Percentiles rank a stretch among this genome's conserved stretches.
Conservation (phyloP, 1,140 invertebrate species). For the Drosophila funebris region DNA sequence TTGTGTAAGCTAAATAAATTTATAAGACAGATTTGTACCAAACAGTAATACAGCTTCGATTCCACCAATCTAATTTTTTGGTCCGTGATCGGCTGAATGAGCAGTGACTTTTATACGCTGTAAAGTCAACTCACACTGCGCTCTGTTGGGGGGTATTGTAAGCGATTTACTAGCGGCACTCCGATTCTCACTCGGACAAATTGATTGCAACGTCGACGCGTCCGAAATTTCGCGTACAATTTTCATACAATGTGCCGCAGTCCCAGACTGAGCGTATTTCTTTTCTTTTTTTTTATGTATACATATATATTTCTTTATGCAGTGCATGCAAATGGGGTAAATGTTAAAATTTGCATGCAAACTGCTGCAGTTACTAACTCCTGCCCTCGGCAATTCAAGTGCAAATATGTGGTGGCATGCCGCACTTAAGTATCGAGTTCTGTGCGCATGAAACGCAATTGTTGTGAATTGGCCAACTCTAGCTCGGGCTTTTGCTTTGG, state of each 20-base stretch:
- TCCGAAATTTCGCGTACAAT: slow-evolving; percentile 53
- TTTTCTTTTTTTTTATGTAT: slow-evolving; percentile 5
- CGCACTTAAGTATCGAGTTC: slow-evolving; percentile 76
- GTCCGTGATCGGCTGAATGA: background rate
- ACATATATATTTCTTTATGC: slow-evolving; percentile 24
- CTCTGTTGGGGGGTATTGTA: slow-evolving; percentile 24
- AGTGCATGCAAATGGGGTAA: slow-evolving; percentile 68
- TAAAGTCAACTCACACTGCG: slow-evolving; percentile 32
- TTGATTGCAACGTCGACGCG: slow-evolving; percentile 68
- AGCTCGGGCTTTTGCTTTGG: background rate
- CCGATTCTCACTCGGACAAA: slow-evolving; percentile 38
- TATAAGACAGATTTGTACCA: too few species aligned
- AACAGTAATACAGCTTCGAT: background rate
- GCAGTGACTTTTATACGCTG: background rate
- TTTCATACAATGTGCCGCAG: slow-evolving; percentile 53
- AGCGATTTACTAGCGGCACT: slow-evolving; percentile 69
- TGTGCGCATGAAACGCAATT: slow-evolving; percentile 73
- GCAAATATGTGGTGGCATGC: slow-evolving; percentile 77
- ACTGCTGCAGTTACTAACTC: slow-evolving; percentile 50
- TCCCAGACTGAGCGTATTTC: background rate
- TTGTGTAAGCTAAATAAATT: too few species aligned
- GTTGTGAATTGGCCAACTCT: slow-evolving; percentile 66
- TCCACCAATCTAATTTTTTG: too few species aligned
- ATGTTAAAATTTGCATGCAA: slow-evolving; percentile 74
- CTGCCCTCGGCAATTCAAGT: slow-evolving; percentile 64